Conservation (phyloP, 2,113 vertebrate genomes). For the Rhea pennata region DNA sequence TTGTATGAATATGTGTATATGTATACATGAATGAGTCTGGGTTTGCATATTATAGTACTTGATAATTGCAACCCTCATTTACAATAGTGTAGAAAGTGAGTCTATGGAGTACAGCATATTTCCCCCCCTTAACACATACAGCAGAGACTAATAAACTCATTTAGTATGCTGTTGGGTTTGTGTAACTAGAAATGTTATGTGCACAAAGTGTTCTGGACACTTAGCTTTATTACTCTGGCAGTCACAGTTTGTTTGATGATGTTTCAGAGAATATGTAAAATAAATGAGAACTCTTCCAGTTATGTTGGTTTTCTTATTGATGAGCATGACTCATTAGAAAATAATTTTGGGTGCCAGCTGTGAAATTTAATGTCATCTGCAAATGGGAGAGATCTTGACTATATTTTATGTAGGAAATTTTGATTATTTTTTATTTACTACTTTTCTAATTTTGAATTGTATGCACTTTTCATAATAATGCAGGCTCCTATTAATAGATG, state of each 20-base stretch:
- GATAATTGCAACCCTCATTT: background rate
- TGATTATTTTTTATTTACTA: background rate
- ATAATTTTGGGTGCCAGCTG: background rate
- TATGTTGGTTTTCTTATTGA: background rate
- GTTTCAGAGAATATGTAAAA: background rate
- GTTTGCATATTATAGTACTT: background rate
- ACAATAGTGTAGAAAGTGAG: background rate
- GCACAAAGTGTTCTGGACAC: conserved; percentile 2
- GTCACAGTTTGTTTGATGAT: background rate
- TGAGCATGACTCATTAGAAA: background rate
- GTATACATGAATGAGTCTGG: background rate
- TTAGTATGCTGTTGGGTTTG: background rate
- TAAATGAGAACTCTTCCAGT: background rate
- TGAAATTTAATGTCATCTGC: background rate
- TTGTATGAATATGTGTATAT: background rate
- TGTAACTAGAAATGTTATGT: background rate
- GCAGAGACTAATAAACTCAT: background rate
- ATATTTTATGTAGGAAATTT: background rate
- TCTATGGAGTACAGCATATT: background rate
- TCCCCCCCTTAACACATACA: background rate
- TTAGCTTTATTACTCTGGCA: conserved; percentile 34
- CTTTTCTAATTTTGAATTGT: background rate
- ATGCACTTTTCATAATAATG: background rate
- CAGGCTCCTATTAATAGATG: background rate
- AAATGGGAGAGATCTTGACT: background rate